These are phyloP conservation scores for Anolis apletophallus DNA, from an alignment of 2,797 vertebrate genomes.

Conservation along the genomic window DNA sequence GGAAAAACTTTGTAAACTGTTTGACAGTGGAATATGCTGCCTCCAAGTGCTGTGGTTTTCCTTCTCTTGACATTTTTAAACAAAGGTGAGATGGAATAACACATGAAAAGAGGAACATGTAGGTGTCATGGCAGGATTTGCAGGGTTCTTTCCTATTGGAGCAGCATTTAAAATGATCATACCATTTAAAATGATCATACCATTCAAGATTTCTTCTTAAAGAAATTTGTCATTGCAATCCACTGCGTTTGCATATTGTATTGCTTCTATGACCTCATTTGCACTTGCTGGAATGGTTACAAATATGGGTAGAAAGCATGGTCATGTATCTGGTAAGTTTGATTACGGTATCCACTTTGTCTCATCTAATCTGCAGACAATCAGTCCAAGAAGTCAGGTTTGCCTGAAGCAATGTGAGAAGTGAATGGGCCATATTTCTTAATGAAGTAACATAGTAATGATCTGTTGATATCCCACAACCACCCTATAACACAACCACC, in stretches of 20 bases:
- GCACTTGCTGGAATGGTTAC: background rate
- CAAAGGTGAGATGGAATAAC: background rate
- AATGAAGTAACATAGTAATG: background rate
- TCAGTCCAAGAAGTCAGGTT: background rate
- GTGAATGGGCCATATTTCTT: background rate
- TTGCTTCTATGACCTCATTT: background rate
- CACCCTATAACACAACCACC: no score
- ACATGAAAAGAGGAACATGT: background rate
- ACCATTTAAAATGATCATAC: no score
- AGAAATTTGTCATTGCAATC: no score
- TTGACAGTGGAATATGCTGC: no score
- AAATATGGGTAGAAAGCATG: background rate
- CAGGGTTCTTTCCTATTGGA: background rate
- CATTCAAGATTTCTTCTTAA: no score
- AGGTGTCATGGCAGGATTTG: background rate
- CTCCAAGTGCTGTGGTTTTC: no score
- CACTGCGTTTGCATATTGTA: no score
- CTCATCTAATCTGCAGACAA: background rate
- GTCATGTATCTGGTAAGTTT: background rate
- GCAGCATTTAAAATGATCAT: background rate
- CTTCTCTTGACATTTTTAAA: no score
- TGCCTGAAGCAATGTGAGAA: background rate
- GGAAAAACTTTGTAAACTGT: no score
- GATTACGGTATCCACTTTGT: background rate
- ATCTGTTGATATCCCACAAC: background rate